Evolutionary conservation across 2,113 vertebrate species (phyloP), one percentile per base, ranked within the genome.

Genomic region (Cyanoramphus novaezelandiae): DNA sequence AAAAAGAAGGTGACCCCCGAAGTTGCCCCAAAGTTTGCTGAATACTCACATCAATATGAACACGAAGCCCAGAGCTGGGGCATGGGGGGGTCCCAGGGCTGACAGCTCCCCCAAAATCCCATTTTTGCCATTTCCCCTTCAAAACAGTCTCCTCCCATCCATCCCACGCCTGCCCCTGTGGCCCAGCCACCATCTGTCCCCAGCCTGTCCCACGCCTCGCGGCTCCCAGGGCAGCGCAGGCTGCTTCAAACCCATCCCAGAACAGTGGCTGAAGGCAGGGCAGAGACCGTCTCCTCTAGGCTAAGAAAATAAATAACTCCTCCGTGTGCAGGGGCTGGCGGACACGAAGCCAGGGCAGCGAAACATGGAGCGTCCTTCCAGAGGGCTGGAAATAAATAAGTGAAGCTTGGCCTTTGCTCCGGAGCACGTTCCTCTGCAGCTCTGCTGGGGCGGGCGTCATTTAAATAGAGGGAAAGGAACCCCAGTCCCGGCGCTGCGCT

Each of bases 31-130:
- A 31, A 86, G 74, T 82, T 47, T 82, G 65, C 76, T 92, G 93
- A 98, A 98, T 98, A 98, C 97, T 98, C 97, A 98, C 74, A 94
- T 96, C 96, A 96, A 91, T 82, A 95, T 8, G 43, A 74, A 78
- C n/a, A 53, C 0, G 37, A 82, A 93, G 50, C 68, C 39, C 52
- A 63, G 75, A 69, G 31, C 64, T 4, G 3, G 44, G 64, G 35
- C 11, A 2, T 1, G 5, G 35, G 43, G 31, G 4, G 21, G 46
- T 59, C 24, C 28, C n/a, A 50, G 49, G 41, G 46, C 27, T 12
- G 3, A 80, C 55, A 39, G 62, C 84, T 88, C n/a, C 55, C 14
- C 21, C 6, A 2, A 20, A 79, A 72, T 39, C 41, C 70, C 11
- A 4, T 47, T 70, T 80, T 71, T 46, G 72, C 68, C 16, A 2